Percentiles rank a stretch among this genome's conserved stretches.
These are phyloP conservation scores for Megaustenia siamemsis DNA, from an alignment of 2,888 invertebrate genomes.

Conservation along the genomic window DNA sequence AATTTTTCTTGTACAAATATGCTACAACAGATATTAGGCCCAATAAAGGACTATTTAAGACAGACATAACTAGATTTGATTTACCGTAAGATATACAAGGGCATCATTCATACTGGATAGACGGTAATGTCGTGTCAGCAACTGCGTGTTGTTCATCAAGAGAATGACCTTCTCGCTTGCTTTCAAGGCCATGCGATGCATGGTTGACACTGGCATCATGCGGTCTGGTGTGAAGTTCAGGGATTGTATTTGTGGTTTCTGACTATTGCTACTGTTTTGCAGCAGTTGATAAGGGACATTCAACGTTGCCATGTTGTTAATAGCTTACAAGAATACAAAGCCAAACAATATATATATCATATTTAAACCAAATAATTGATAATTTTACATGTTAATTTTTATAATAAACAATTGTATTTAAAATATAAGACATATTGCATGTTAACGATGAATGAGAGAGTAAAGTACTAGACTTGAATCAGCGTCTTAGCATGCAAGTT, in stretches of 20 bases:
- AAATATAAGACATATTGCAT: too few species aligned
- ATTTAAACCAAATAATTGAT: background rate
- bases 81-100: constrained; percentile 62
- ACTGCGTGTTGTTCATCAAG: constrained; percentile 72
- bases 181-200: constrained; percentile 63
- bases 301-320: constrained; percentile 21
- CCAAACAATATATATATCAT: background rate
- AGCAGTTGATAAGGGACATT: constrained; percentile 54
- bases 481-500: too few species aligned
- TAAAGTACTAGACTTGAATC: too few species aligned
- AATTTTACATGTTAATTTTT: background rate
- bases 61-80: too few species aligned
- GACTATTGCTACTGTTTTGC: constrained; percentile 38
- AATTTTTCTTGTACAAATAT: too few species aligned
- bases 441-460: too few species aligned
- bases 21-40: too few species aligned
- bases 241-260: constrained; percentile 16
- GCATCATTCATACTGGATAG: constrained; percentile 67
- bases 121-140: constrained; percentile 66
- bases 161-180: constrained; percentile 70
- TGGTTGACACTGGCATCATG: constrained; percentile 65
- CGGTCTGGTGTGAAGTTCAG: constrained; percentile 57
- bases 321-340: background rate
- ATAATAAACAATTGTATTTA: too few species aligned
- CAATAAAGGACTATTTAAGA: too few species aligned